phyloP scores from a whole-genome alignment of 2,797 vertebrate species.

The Brachyalestes nurse region DNA sequence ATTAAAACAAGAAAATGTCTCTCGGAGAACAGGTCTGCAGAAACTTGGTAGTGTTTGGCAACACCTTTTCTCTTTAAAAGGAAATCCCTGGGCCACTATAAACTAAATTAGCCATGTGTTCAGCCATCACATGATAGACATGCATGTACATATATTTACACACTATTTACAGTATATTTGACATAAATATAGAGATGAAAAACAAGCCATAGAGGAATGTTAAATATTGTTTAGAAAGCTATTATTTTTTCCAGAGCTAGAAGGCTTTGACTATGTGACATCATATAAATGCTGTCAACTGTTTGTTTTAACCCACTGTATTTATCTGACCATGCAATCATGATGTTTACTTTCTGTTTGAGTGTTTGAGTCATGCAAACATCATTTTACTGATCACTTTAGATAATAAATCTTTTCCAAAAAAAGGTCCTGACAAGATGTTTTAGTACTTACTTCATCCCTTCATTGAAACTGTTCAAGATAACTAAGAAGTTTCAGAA shows the following conservation, averaged over 20 bases:
- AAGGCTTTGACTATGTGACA: slow-evolving; percentile 8
- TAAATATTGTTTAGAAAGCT: not conserved
- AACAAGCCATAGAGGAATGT: not conserved
- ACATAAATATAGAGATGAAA: not conserved
- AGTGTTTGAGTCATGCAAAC: too few relatives aligned
- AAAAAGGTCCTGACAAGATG: too few relatives aligned
- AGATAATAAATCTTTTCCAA: slow-evolving; percentile 42
- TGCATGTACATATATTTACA: slow-evolving; percentile 6
- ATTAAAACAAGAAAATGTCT: slow-evolving; percentile 8
- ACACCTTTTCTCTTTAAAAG: not conserved
- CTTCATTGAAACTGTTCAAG: not conserved
- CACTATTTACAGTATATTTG: slow-evolving; percentile 6
- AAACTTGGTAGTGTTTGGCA: not conserved
- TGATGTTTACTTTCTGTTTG: slow-evolving; percentile 31
- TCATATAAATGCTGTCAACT: slow-evolving; percentile 28
- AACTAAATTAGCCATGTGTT: slow-evolving; percentile 1
- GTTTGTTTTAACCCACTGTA: slow-evolving; percentile 15
- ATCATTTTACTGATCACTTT: slow-evolving; percentile 20
- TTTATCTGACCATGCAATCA: slow-evolving; percentile 24
- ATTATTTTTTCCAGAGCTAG: not conserved
- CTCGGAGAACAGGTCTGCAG: slow-evolving; percentile 42
- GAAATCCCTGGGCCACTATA: not conserved
- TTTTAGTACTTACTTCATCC: too few relatives aligned
- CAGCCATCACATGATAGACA: not conserved
- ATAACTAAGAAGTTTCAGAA: not conserved